These are phyloP conservation scores for Anguilla marmorata DNA, from an alignment of 2,797 vertebrate genomes.

Conservation along the genomic window DNA sequence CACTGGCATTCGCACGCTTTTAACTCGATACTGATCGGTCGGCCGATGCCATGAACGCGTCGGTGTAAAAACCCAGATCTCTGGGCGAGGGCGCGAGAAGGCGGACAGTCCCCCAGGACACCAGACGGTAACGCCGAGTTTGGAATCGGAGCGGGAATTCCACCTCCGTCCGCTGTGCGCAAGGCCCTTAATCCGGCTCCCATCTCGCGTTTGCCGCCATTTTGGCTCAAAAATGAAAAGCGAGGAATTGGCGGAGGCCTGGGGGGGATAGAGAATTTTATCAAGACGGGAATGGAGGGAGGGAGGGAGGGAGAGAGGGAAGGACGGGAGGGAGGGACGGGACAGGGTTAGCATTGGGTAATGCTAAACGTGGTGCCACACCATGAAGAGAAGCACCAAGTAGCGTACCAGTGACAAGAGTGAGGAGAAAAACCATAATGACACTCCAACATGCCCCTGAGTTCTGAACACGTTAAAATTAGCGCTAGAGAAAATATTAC, in stretches of 20 bases:
- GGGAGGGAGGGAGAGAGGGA: neutral
- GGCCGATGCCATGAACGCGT: too few species aligned
- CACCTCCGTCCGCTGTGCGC: neutral
- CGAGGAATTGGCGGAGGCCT: too few species aligned
- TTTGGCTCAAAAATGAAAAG: neutral
- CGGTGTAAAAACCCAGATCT: neutral
- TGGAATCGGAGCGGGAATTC: neutral
- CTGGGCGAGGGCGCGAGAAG: neutral
- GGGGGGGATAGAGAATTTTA: neutral
- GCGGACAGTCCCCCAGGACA: neutral
- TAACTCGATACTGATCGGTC: neutral
- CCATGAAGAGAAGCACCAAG: neutral
- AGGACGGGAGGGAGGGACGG: neutral
- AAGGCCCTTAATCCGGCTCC: neutral
- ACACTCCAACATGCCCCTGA: too few species aligned
- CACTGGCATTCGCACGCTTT: neutral
- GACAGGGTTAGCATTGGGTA: neutral
- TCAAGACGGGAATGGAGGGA: neutral
- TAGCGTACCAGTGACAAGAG: neutral
- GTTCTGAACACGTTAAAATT: neutral
- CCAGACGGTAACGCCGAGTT: neutral
- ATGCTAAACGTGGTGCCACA: neutral
- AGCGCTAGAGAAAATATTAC: neutral
- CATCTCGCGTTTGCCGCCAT: neutral
- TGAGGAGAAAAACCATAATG: neutral